These are phyloP conservation scores for Lepus townsendii DNA, from an alignment of 2,797 vertebrate genomes.

Conservation along the genomic window DNA sequence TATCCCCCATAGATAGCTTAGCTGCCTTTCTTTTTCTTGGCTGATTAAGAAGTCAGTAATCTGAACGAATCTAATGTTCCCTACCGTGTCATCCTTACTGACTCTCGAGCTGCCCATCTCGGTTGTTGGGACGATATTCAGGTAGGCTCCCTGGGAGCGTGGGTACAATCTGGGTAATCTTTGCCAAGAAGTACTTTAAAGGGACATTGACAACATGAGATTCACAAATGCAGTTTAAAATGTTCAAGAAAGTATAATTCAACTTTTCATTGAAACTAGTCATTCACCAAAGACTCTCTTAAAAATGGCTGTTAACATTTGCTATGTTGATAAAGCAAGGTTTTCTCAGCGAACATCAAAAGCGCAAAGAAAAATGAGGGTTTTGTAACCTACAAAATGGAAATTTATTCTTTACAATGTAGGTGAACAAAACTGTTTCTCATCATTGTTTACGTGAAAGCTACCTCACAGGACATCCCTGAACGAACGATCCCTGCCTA, in stretches of 20 bases:
- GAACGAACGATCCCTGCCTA: not conserved
- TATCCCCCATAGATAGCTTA: not conserved
- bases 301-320: not conserved
- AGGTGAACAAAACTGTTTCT: not conserved
- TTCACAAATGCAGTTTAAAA: not conserved
- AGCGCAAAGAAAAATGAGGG: not conserved
- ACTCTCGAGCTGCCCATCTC: not conserved
- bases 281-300: not conserved
- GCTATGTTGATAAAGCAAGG: not conserved
- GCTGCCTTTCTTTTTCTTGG: not conserved
- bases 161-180: not conserved
- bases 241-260: not conserved
- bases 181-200: not conserved
- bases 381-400: not conserved
- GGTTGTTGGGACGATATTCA: not conserved
- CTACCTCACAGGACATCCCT: not conserved
- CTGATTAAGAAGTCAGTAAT: not conserved
- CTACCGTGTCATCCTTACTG: fast-evolving
- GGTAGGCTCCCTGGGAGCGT: not conserved
- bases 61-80: fast-evolving
- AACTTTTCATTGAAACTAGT: not conserved
- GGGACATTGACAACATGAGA: not conserved
- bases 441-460: not conserved
- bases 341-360: not conserved
- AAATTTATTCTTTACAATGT: not conserved